These are phyloP conservation scores for Hybognathus amarus DNA, from an alignment of 2,797 vertebrate genomes.

Conservation along the genomic window DNA sequence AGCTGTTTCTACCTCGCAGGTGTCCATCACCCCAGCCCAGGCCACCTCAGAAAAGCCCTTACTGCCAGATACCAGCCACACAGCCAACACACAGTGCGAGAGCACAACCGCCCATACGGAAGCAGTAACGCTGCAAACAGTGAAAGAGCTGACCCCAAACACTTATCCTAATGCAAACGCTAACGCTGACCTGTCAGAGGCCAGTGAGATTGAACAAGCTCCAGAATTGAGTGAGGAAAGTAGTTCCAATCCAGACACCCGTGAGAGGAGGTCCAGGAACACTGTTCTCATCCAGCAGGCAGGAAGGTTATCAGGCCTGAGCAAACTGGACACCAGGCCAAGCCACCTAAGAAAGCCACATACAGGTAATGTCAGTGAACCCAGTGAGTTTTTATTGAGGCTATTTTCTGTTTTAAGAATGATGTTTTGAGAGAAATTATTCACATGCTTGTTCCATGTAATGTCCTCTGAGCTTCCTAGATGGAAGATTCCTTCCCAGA, in stretches of 20 bases:
- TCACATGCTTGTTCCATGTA: background rate
- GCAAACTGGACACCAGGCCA: slow-evolving; percentile 76
- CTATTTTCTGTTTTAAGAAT: background rate
- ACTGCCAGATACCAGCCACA: slow-evolving; percentile 66
- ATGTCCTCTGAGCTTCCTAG: background rate
- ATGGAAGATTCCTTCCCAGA: background rate
- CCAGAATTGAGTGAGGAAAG: slow-evolving; percentile 71
- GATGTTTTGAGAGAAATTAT: background rate
- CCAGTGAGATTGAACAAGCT: slow-evolving; percentile 72
- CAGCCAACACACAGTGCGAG: slow-evolving; percentile 53
- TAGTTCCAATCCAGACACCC: slow-evolving; percentile 72
- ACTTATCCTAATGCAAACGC: background rate
- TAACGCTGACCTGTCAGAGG: slow-evolving; percentile 65
- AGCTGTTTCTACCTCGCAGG: slow-evolving; percentile 82
- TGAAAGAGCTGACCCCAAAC: slow-evolving; percentile 62
- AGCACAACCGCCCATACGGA: slow-evolving; percentile 72
- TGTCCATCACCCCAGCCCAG: slow-evolving; percentile 74
- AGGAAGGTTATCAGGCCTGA: slow-evolving; percentile 69
- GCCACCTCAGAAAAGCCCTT: slow-evolving; percentile 69
- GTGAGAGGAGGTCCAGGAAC: slow-evolving; percentile 70
- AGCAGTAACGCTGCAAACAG: slow-evolving; percentile 66
- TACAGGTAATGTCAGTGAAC: slow-evolving; percentile 71
- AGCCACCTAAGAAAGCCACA: slow-evolving; percentile 81
- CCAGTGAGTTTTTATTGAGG: background rate
- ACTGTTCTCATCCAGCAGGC: slow-evolving; percentile 70